A percentile compares a stretch with the other conserved stretches of the same genome.
These are phyloP conservation scores for Himalopsyche anomala DNA, from an alignment of 2,888 invertebrate genomes.

Conservation along the genomic window DNA sequence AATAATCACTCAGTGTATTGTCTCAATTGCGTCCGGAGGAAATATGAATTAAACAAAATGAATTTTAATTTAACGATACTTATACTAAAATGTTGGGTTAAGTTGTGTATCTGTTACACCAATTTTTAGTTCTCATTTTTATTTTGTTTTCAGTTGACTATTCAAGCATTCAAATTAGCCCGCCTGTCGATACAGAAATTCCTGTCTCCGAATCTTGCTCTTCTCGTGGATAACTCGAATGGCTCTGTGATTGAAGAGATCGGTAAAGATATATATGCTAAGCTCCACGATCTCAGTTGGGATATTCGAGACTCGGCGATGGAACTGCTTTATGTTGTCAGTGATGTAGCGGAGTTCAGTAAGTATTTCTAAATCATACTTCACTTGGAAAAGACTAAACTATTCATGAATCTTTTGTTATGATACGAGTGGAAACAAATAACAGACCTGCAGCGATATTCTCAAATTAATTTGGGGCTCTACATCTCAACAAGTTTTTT, in stretches of 20 bases:
- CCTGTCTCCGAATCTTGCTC: slow-evolving; percentile 85
- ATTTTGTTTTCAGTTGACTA: slow-evolving; percentile 78
- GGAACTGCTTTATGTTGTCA: slow-evolving; percentile 84
- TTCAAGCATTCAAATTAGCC: slow-evolving; percentile 83
- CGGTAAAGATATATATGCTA: slow-evolving; percentile 81
- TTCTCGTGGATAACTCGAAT: slow-evolving; percentile 82
- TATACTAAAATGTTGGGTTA: too few species aligned
- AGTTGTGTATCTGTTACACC: too few species aligned
- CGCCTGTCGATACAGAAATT: slow-evolving; percentile 85
- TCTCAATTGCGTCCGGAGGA: too few species aligned
- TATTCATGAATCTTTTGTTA: not conserved
- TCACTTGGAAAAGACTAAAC: not conserved
- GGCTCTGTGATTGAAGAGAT: slow-evolving; percentile 81
- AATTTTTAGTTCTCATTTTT: not conserved
- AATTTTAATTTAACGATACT: too few species aligned
- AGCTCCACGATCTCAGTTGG: slow-evolving; percentile 85
- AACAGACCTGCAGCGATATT: too few species aligned
- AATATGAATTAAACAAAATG: too few species aligned
- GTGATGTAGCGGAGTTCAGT: slow-evolving; percentile 84
- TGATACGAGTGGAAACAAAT: slow-evolving; percentile 24
- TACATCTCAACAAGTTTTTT: too few species aligned
- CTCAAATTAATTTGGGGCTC: too few species aligned
- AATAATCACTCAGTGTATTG: too few species aligned
- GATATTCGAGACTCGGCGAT: slow-evolving; percentile 87
- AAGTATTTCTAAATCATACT: slow-evolving; percentile 69